Evolutionary conservation across 2,797 vertebrate genomes (phyloP).

Genomic region (Sebastes cheni): DNA sequence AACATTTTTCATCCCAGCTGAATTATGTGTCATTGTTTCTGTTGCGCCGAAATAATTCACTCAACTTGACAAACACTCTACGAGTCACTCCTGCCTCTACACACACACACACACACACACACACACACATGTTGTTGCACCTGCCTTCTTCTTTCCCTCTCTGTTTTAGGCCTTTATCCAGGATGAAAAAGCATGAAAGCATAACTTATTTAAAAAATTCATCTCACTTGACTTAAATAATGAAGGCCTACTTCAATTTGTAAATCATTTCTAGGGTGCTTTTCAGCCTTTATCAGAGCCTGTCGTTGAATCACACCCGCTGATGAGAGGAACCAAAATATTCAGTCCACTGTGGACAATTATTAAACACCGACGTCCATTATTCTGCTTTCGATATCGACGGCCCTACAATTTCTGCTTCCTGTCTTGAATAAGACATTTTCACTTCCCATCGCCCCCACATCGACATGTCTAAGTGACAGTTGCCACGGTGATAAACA

Average conservation of each 20-base stretch:
- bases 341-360: conserved; percentile 17
- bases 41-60: not conserved
- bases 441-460: conserved; percentile 65
- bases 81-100: not conserved
- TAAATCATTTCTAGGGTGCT: conserved; percentile 8
- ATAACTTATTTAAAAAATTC: not conserved
- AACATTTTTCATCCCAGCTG: conserved; percentile 42
- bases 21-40: conserved; percentile 45
- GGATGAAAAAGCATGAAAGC: not conserved
- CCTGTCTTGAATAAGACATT: conserved; percentile 65
- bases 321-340: conserved; percentile 36
- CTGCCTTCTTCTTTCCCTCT: not conserved
- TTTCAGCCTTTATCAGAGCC: not conserved
- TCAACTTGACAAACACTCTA: conserved; percentile 7
- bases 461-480: conserved; percentile 62
- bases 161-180: not conserved
- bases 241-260: not conserved
- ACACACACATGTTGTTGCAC: not conserved
- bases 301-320: not conserved
- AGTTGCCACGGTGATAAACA: conserved; percentile 75
- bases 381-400: conserved; percentile 32
- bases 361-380: conserved; percentile 23
- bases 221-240: conserved; percentile 10
- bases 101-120: not conserved
- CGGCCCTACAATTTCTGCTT: conserved; percentile 57